Evolutionary conservation across 2,113 vertebrate genomes (phyloP), one percentile per base, ranked within the genome.

Genomic region (Brevimyrus niger): DNA sequence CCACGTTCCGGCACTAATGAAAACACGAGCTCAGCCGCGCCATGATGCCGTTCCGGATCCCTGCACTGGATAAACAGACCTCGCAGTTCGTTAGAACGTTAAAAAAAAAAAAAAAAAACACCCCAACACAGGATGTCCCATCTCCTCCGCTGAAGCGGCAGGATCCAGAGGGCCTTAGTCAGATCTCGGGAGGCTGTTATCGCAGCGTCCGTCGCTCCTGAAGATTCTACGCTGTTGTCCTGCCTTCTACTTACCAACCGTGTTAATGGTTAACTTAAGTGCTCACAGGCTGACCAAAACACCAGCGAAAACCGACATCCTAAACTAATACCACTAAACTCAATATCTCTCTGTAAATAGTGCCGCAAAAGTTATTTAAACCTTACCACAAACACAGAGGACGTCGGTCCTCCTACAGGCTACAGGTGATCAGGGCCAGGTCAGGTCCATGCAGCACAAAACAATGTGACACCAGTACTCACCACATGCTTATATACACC

Each of bases 381-480:
- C 35, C 51, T 87, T 55, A 88, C 27, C 47, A 58, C 48, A 83
- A 55, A 53, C 27, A 53, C 48, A 42, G 19, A 83, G 76, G 48
- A 89, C 44, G 23, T 47, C 1, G 0, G 73, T 42, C 73, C 61
- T 47, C 21, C 38, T 69, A 53, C 42, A 88, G 88, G 7, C 44
- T 65, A 61, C 4, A 50, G 47, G 35, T 17, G 11, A 53, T 82
- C 47, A 55, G 48, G 47, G 51, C 53, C 50, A 31, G 48, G 88
- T 83, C 86, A n/a, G 51, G n/a, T 87, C n/a, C 48, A 87, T 38
- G 47, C 47, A 87, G 85, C 85, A 87, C 48, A 55, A 87, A 38
- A 38, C 47, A 87, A 35, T 11, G 69, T 42, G 27, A 46, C 73
- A 76, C 73, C 58, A 82, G 19, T 53, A 53, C 61, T 31, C 69